phyloP scores from a whole-genome alignment of 1,140 invertebrate genomes.

The Calosoma granatense region DNA sequence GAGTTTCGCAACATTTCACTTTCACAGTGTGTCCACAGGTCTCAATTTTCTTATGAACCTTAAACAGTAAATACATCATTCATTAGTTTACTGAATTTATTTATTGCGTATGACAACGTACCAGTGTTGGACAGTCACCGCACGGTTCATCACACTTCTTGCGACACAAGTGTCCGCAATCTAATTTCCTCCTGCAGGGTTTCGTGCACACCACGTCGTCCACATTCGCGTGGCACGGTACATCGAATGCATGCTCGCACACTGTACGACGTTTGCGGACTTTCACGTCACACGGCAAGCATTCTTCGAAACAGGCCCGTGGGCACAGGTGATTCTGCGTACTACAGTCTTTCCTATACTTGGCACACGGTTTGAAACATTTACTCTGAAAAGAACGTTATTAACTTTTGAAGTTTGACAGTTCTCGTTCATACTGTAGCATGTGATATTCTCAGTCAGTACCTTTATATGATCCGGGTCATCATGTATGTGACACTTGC shows the following conservation, averaged over 20 bases:
- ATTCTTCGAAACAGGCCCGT: constrained; percentile 39
- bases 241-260: constrained; percentile 35
- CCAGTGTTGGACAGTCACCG: constrained; percentile 34
- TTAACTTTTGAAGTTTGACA: constrained; percentile 10
- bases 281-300: constrained; percentile 37
- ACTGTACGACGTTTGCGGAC: constrained; percentile 35
- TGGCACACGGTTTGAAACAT: constrained; percentile 38
- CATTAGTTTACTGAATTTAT: too few relatives aligned
- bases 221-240: constrained; percentile 33
- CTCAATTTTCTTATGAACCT: constrained; percentile 11
- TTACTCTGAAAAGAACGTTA: constrained; percentile 35
- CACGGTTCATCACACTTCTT: constrained; percentile 37
- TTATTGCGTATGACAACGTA: too few relatives aligned
- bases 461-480: constrained; percentile 40
- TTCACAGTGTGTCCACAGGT: constrained; percentile 35
- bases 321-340: constrained; percentile 35
- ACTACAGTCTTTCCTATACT: constrained; percentile 33
- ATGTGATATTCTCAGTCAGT: too few relatives aligned
- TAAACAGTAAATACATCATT: neutral
- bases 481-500: constrained; percentile 35
- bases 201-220: constrained; percentile 32
- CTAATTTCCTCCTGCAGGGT: constrained; percentile 35
- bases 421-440: neutral
- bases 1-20: constrained; percentile 27
- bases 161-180: constrained; percentile 41